Conservation (phyloP, 1,140 invertebrate species). For the Scaptomyza graminum region DNA sequence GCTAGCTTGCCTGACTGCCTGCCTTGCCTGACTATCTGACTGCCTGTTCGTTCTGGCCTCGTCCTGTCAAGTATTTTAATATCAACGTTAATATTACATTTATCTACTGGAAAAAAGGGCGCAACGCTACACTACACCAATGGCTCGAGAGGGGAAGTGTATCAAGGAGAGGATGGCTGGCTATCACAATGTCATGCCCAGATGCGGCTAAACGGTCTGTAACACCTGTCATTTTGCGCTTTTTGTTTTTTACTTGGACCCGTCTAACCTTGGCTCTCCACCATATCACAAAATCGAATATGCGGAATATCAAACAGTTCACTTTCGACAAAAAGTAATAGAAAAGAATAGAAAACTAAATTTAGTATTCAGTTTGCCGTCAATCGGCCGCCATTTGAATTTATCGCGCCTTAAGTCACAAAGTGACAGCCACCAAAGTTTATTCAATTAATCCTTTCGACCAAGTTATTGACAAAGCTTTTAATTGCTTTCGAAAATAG, state of each 20-base stretch:
- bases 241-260: neutral
- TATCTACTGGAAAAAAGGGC: conserved; percentile 40
- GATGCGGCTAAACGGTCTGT: conserved; percentile 13
- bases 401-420: conserved; percentile 30
- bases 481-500: conserved; percentile 55
- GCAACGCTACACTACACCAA: conserved; percentile 5
- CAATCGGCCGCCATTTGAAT: conserved; percentile 45
- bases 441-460: conserved; percentile 53
- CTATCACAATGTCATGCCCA: conserved; percentile 32
- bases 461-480: conserved; percentile 54
- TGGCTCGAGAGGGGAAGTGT: neutral
- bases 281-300: conserved; percentile 21
- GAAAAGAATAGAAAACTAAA: neutral
- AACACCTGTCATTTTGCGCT: conserved; percentile 14
- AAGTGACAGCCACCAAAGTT: conserved; percentile 39
- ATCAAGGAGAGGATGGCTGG: neutral
- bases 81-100: conserved; percentile 59
- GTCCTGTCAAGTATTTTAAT: conserved; percentile 52
- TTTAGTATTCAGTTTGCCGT: conserved; percentile 33
- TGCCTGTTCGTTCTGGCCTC: conserved; percentile 10
- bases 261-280: neutral
- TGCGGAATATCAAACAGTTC: conserved; percentile 5
- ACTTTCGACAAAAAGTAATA: too few relatives aligned
- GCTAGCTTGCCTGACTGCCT: too few relatives aligned
- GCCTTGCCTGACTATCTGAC: too few relatives aligned